Conservation (phyloP, 2,888 invertebrate species). For the Aleiodes testaceus region DNA sequence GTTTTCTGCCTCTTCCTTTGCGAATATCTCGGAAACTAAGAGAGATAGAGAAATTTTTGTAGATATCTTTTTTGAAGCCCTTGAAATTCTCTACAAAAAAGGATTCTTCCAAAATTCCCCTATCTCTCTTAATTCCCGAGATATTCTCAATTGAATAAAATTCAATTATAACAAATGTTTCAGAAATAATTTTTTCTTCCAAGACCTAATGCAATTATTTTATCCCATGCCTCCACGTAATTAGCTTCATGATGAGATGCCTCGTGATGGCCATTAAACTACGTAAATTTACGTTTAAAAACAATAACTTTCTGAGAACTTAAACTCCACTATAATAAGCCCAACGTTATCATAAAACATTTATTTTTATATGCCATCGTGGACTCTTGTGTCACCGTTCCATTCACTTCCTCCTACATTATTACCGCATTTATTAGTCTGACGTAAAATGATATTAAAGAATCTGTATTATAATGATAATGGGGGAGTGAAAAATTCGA, state of each 20-base stretch:
- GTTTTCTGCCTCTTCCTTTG: no score
- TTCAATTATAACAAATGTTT: no score
- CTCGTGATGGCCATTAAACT: not conserved
- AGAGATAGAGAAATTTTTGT: no score
- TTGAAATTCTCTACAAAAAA: no score
- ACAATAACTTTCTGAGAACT: constrained; percentile 20
- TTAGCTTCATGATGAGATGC: not conserved
- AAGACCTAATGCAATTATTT: no score
- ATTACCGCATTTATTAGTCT: constrained; percentile 20
- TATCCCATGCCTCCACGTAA: not conserved
- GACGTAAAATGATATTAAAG: constrained; percentile 1
- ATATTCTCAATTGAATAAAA: no score
- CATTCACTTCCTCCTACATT: constrained; percentile 21
- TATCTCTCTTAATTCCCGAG: no score
- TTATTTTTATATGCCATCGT: constrained; percentile 2
- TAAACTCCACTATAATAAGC: constrained; percentile 20
- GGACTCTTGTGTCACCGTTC: constrained; percentile 3
- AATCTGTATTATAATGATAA: not conserved
- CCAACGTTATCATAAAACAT: constrained; percentile 7
- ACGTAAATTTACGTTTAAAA: constrained; percentile 17
- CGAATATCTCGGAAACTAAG: no score
- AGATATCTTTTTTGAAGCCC: no score
- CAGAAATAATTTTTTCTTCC: no score
- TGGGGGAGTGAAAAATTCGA: no score
- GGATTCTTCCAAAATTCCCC: no score